Evolutionary conservation across 2,888 invertebrate species (phyloP), one percentile per base, ranked within the genome.

Genomic region (Nebria salina): DNA sequence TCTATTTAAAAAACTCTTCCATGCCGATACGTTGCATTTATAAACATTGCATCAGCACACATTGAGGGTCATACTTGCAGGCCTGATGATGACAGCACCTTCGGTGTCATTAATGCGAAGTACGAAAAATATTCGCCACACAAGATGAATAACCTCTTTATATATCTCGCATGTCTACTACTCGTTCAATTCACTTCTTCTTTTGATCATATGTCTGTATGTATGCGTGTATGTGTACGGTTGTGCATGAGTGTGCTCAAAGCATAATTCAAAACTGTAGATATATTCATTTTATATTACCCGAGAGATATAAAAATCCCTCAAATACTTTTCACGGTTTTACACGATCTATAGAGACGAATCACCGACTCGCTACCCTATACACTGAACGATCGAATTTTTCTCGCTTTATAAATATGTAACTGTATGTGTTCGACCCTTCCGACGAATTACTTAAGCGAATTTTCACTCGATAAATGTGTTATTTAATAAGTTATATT

Each of bases 241-340:
- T 13, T 54, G 54, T 54, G 13, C 54, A 54, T 54, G 13, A 54
- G 54, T 54, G 68, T 74, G 80, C 80, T 80, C 80, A 72, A 75
- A 68, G 80, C 80, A 80, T 80, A 80, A 80, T 80, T 80, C 80
- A 75, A 80, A 80, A 80, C 75, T 80, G 80, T 80, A 80, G 80
- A 80, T 80, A 80, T 80, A 75, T 80, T 75, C 80, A 80, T 80
- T 80, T 80, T 75, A 80, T 80, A 80, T 80, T 75, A 80, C 80
- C 80, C 80, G 70, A 54, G 80, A 80, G 80, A 79, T 68, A 75
- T 75, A 79, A 79, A 70, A 75, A 80, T 80, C 75, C 80, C 73
- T 80, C 75, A 75, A 75, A 80, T 75, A 75, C 68, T 34, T 80
- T 75, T 75, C 80, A 75, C 70, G 64, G 75, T 80, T 80, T 80